Percentiles rank a stretch among this genome's conserved stretches.
phyloP scores from a whole-genome alignment of 1,140 invertebrate genomes.

The Hormaphis cornu region DNA sequence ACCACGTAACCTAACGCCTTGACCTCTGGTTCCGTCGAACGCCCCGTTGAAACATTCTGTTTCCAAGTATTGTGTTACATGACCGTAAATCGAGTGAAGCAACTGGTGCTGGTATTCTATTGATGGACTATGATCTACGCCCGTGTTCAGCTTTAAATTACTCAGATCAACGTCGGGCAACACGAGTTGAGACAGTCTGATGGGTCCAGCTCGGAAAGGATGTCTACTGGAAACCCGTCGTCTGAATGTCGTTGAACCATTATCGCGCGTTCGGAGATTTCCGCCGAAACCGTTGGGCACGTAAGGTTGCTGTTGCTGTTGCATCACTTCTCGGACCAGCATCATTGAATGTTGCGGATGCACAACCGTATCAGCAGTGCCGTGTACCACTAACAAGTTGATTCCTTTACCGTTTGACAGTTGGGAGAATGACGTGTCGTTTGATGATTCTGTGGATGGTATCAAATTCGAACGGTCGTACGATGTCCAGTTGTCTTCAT shows the following conservation, averaged over 20 bases:
- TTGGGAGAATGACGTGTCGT: constrained; percentile 44
- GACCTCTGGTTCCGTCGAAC: not conserved
- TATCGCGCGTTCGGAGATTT: not conserved
- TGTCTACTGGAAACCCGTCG: too few relatives aligned
- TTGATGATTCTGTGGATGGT: not conserved
- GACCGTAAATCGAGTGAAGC: not conserved
- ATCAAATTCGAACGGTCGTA: constrained; percentile 10
- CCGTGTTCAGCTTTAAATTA: not conserved
- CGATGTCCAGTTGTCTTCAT: constrained; percentile 50
- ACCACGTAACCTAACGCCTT: not conserved
- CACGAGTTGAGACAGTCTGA: not conserved
- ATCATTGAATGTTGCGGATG: constrained; percentile 75
- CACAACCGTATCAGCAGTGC: constrained; percentile 68
- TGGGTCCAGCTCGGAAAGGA: not conserved
- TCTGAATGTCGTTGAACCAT: not conserved
- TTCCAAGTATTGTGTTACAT: not conserved
- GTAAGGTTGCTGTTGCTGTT: constrained; percentile 56
- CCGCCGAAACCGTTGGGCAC: too few relatives aligned
- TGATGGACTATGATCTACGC: not conserved
- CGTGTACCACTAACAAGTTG: constrained; percentile 61
- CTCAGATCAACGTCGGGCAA: not conserved
- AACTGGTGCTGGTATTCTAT: not conserved
- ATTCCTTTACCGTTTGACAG: constrained; percentile 53
- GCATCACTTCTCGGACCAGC: constrained; percentile 53
- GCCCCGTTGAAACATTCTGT: not conserved